A percentile compares a stretch with the other conserved stretches of the same genome.
These are phyloP conservation scores for Leptosomus discolor DNA, from an alignment of 2,113 vertebrate genomes.

Conservation along the genomic window DNA sequence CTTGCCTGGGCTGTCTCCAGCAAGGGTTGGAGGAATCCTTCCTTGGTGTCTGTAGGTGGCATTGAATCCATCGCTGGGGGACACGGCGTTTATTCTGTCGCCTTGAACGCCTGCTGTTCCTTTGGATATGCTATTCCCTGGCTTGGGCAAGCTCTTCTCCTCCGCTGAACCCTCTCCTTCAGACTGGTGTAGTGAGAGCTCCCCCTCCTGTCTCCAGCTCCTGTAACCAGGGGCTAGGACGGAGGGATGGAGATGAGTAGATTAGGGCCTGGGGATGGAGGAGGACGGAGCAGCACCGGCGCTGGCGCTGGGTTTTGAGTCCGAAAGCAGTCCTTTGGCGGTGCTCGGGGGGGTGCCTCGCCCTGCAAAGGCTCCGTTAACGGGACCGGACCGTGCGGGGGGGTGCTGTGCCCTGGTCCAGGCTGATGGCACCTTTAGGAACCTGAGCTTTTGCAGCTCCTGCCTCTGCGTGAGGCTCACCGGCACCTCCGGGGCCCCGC, in stretches of 20 bases:
- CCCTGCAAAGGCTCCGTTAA: rapidly evolving
- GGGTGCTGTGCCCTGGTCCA: rapidly evolving
- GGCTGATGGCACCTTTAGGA: rapidly evolving
- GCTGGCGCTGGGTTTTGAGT: rapidly evolving
- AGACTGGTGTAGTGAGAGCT: background rate
- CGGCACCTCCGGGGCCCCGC: background rate
- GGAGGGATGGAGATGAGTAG: background rate
- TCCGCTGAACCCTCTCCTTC: background rate
- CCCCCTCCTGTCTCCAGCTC: background rate
- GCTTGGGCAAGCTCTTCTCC: rapidly evolving
- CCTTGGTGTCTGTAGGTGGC: rapidly evolving
- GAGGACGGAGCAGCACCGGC: background rate
- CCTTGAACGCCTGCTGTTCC: background rate
- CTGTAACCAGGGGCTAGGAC: background rate
- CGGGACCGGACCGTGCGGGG: rapidly evolving
- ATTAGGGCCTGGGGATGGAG: background rate
- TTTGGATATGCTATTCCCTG: background rate
- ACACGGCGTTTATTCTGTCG: background rate
- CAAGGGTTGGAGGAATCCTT: background rate
- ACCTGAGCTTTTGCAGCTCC: background rate
- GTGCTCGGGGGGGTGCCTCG: rapidly evolving
- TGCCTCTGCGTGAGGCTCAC: rapidly evolving
- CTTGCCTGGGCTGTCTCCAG: background rate
- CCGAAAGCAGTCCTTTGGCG: background rate
- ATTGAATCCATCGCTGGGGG: background rate